Conservation (phyloP, 1,140 invertebrate species). For the Drosophila orena region DNA sequence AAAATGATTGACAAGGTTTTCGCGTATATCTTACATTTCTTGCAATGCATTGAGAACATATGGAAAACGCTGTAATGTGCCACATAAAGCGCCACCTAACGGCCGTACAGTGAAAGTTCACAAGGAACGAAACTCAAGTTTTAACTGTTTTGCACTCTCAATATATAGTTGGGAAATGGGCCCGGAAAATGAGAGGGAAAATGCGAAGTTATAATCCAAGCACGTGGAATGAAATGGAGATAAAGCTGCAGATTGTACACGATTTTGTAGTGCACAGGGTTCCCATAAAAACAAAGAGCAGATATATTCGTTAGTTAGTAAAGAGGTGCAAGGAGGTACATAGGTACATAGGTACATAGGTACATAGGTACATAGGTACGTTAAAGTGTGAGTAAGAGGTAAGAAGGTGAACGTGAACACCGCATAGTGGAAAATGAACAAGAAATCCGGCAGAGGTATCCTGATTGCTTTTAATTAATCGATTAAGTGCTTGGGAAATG, state of each 20-base stretch:
- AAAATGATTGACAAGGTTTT: too few relatives aligned
- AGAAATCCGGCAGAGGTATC: not conserved
- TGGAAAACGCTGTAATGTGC: conserved; percentile 54
- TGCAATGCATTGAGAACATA: conserved; percentile 14
- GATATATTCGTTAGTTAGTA: too few relatives aligned
- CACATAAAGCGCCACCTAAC: conserved; percentile 75
- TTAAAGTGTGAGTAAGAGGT: not conserved
- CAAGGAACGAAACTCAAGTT: conserved; percentile 32
- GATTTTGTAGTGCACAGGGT: not conserved
- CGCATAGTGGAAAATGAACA: not conserved
- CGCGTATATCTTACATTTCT: too few relatives aligned
- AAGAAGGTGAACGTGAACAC: not conserved
- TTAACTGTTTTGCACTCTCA: conserved; percentile 34
- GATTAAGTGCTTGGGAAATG: conserved; percentile 31
- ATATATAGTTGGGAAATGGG: conserved; percentile 22
- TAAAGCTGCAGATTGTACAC: conserved; percentile 4
- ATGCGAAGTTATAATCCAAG: conserved; percentile 35
- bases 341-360: too few relatives aligned
- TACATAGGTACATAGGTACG: too few relatives aligned
- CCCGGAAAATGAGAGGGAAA: conserved; percentile 19
- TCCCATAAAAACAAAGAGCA: not conserved
- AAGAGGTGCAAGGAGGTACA: too few relatives aligned
- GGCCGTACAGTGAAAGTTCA: conserved; percentile 64
- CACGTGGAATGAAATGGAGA: conserved; percentile 2
- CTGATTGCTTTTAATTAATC: conserved; percentile 34